These are phyloP conservation scores for Drosophila neoperkinsi DNA, from an alignment of 2,888 invertebrate genomes.

Conservation along the genomic window DNA sequence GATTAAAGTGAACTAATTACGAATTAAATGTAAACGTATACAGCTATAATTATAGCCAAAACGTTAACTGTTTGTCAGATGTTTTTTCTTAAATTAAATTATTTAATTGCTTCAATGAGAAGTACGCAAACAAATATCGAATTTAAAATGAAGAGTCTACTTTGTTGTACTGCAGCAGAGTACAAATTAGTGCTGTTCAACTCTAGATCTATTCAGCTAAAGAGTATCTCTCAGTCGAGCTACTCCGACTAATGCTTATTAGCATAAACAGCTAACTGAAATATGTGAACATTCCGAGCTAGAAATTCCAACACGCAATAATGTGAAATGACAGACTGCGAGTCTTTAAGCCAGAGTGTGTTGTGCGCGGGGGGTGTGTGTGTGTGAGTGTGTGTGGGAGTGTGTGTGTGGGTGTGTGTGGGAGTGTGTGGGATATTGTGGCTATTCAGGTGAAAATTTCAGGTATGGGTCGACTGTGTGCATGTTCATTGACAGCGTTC, in stretches of 20 bases:
- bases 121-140: too few species aligned
- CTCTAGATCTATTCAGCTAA: background rate
- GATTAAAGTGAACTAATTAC: background rate
- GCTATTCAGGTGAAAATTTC: background rate
- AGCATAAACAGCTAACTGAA: slow-evolving; percentile 39
- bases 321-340: slow-evolving; percentile 5
- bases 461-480: background rate
- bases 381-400: background rate
- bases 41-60: background rate
- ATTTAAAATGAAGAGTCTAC: background rate
- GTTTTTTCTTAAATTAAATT: background rate
- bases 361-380: background rate
- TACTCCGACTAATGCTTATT: slow-evolving; percentile 9
- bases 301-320: slow-evolving; percentile 17
- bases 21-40: background rate
- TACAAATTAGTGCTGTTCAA: background rate
- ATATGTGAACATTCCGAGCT: slow-evolving; percentile 8
- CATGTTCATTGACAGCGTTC: slow-evolving; percentile 1
- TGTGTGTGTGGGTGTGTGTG: background rate
- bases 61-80: background rate
- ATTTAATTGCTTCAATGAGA: background rate
- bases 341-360: background rate
- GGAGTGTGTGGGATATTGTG: background rate
- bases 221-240: background rate
- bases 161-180: background rate